Conservation (phyloP, 1,140 invertebrate genomes). For the Philotrypesis tridentata region DNA sequence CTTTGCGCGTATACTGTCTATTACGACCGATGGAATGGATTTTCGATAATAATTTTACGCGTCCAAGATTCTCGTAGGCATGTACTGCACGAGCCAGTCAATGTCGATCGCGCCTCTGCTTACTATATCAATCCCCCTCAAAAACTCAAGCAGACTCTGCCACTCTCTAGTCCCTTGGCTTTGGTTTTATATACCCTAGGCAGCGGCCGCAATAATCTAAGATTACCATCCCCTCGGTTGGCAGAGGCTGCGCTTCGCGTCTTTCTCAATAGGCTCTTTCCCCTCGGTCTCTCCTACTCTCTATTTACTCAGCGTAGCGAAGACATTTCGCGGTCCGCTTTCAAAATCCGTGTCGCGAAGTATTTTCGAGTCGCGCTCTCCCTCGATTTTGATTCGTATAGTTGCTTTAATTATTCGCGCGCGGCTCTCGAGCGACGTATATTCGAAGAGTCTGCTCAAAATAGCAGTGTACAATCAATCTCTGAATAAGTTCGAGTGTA, state of each 20-base stretch:
- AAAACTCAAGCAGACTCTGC: neutral
- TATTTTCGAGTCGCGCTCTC: constrained; percentile 3
- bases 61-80: no score
- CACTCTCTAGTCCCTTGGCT: neutral
- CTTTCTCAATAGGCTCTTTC: constrained; percentile 27
- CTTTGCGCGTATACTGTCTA: no score
- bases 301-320: neutral
- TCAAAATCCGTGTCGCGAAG: constrained; percentile 2
- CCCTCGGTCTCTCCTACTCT: neutral
- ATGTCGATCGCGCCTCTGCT: no score
- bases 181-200: neutral
- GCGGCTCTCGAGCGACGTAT: no score
- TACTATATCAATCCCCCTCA: neutral
- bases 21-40: no score
- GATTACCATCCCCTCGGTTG: constrained; percentile 27
- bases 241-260: neutral
- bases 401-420: neutral
- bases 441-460: neutral
- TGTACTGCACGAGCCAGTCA: no score
- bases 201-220: constrained; percentile 19
- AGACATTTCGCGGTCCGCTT: constrained; percentile 3
- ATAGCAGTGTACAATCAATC: neutral
- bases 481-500: no score
- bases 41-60: no score
- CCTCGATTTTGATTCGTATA: neutral